Evolutionary conservation across 2,797 vertebrate genomes (phyloP), one percentile per base, ranked within the genome.

Genomic region (Acrocephalus scirpaceus): DNA sequence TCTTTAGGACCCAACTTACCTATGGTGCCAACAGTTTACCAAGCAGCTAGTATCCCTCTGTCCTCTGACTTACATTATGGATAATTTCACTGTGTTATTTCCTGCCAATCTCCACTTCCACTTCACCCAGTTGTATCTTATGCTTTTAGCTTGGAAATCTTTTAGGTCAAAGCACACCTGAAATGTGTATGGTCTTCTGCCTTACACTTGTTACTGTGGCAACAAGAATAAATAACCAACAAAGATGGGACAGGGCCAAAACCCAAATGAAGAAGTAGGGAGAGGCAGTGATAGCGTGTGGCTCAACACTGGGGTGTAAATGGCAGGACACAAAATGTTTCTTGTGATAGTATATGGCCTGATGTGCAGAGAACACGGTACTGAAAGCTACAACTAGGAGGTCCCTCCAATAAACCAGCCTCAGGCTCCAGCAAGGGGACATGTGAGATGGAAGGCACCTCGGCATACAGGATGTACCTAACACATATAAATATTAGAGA

Each of bases 391-490:
- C 64, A 93, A 18, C 38, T 13, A 81, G 14, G 54, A 86, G 29
- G 48, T 81, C 53, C 36, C 71, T 67, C 60, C 38, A 56, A 71
- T 79, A 66, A 75, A 13, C 10, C n/a, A 64, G 13, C 30, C 45
- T 62, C 75, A 78, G 66, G 65, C 32, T 71, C 71, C 42, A 87
- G 80, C 61, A 73, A 71, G n/a, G 34, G 76, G 38, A 67, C 42
- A 54, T 11, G 38, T 50, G 57, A 91, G 36, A 87, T 5, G 75
- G 74, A 95, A 95, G 83, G 91, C 88, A 95, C 85, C 85, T 75
- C 4, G 17, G 66, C 73, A 88, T 38, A 65, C n/a, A 88, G 42
- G 61, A 83, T 69, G n/a, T 54, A 91, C 14, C 15, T 64, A 88
- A 74, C 44, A 83, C 11, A 30, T 4, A 56, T 6, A 58, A 1